These are phyloP conservation scores for Dicyrtomina minuta DNA, from an alignment of 2,888 invertebrate species.

Conservation along the genomic window DNA sequence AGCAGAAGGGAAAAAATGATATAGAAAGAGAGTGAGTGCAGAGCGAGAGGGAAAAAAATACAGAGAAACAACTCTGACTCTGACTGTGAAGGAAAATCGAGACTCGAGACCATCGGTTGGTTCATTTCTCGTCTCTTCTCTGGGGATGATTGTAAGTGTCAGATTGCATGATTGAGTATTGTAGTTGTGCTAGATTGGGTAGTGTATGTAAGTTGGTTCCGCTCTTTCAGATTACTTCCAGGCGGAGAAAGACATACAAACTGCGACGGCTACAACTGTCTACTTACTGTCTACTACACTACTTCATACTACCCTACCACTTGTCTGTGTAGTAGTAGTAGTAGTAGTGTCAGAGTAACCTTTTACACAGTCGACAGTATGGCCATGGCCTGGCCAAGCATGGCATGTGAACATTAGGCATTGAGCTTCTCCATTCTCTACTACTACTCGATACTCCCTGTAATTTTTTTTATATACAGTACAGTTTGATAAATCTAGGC, in stretches of 20 bases:
- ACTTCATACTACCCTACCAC: not conserved
- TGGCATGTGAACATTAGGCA: too few relatives aligned
- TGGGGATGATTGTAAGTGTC: constrained; percentile 43
- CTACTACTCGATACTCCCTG: not conserved
- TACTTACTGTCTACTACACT: not conserved
- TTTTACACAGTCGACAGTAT: too few relatives aligned
- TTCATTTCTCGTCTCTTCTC: constrained; percentile 31
- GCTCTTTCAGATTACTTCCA: not conserved
- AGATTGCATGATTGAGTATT: constrained; percentile 43
- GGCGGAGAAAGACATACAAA: not conserved
- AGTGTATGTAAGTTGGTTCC: not conserved
- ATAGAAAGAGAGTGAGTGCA: not conserved
- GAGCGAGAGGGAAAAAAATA: not conserved
- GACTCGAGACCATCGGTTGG: constrained; percentile 15
- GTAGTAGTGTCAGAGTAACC: too few relatives aligned
- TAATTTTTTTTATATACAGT: too few relatives aligned
- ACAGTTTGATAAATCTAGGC: not conserved
- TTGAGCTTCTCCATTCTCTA: not conserved
- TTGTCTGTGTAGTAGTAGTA: too few relatives aligned
- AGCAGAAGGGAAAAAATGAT: too few relatives aligned
- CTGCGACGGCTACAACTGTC: too few relatives aligned
- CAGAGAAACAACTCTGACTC: constrained; percentile 11
- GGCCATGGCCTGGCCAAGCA: too few relatives aligned
- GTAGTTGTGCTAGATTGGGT: constrained; percentile 32
- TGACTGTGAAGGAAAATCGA: constrained; percentile 18